These are phyloP conservation scores for Pollenia labialis DNA, from an alignment of 2,888 invertebrate species.

Conservation along the genomic window DNA sequence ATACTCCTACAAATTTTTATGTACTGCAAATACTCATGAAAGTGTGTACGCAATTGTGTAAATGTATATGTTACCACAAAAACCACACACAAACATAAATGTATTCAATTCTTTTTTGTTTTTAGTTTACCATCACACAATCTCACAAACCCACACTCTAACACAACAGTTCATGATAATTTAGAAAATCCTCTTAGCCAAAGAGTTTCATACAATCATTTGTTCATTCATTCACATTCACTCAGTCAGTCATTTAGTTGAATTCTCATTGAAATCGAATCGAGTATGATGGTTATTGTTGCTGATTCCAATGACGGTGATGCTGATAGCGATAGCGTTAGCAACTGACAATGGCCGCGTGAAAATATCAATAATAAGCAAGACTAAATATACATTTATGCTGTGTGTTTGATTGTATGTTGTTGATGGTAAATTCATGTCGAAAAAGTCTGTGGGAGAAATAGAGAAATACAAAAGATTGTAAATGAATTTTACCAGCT, in stretches of 20 bases:
- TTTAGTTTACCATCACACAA: not conserved
- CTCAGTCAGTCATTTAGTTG: conserved; percentile 23
- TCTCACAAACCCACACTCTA: not conserved
- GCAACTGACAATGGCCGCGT: conserved; percentile 58
- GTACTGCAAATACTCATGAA: no score
- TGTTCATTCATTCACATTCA: conserved; percentile 9
- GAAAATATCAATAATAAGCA: conserved; percentile 57
- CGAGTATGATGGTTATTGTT: not conserved
- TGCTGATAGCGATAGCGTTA: conserved; percentile 19
- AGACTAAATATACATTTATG: not conserved
- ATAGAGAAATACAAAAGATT: conserved; percentile 3
- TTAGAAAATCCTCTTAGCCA: conserved; percentile 57
- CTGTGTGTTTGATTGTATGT: not conserved
- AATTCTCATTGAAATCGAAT: conserved; percentile 29
- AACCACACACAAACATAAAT: no score
- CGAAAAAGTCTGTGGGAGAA: not conserved
- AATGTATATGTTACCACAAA: not conserved
- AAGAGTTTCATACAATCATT: conserved; percentile 20
- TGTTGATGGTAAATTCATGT: not conserved
- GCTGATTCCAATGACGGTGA: not conserved
- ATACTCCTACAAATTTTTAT: not conserved
- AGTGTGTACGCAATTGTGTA: not conserved
- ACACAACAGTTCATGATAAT: conserved; percentile 49
- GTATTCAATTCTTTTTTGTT: not conserved
- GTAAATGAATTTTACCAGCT: not conserved